Evolutionary conservation across 1,140 invertebrate genomes (phyloP), one percentile per base, ranked within the genome.

Genomic region (Hestina assimilis): DNA sequence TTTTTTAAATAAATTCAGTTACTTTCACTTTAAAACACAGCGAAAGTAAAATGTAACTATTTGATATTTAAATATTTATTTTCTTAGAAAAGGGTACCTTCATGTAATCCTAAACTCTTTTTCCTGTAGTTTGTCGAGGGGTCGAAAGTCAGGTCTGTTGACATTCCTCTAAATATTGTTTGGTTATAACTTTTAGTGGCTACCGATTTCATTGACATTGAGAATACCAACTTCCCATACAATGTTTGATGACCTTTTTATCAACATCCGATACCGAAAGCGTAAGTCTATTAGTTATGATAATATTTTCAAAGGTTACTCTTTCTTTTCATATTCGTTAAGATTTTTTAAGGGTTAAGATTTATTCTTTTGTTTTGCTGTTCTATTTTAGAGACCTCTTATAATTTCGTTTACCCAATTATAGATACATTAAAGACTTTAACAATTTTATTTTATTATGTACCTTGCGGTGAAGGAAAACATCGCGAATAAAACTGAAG

Each of bases 81-180:
- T 83, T 78, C 59, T 65, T 67, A 59, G 62, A 67, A 80, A 79
- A 75, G 79, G 81, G 74, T 79, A 69, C 61, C 63, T 63, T 42
- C 57, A 29, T 62, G 84, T 79, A 87, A 87, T 61, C 38, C 52
- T 59, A 87, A 57, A 76, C 70, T 46, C 63, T 59, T 82, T 86
- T 85, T 87, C 84, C 84, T 70, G 76, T 61, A 65, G 19, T n/a
- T 28, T 9, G 40, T 26, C 53, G 47, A 38, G 62, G 79, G 81
- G 72, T 87, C 71, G 74, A 75, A 81, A 83, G 75, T 83, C 73
- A 81, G 54, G 66, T 77, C 58, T 79, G 57, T 79, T 84, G 83
- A 84, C 82, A 80, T 85, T 80, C 75, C 75, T 73, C 62, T 67
- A 75, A 79, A 80, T 51, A 75, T 40, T 51, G 40, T 56, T 58